phyloP scores from a whole-genome alignment of 1,140 invertebrate species.

The Bathynomus jamesi region DNA sequence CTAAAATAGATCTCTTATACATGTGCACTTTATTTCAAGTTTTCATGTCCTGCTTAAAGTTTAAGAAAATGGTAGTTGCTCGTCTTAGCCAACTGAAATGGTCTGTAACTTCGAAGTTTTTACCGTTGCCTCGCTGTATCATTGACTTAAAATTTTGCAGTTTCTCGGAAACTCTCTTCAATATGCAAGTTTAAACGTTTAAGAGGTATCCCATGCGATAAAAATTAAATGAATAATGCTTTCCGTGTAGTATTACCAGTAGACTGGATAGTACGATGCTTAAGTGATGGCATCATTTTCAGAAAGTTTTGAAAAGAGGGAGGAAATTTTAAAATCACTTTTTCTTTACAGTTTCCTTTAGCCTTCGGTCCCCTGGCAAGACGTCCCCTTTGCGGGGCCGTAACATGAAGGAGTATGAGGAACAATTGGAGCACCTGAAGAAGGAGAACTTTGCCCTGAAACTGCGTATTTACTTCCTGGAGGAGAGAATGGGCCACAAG shows the following conservation, averaged over 20 bases:
- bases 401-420: conserved; percentile 83
- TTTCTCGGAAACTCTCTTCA: too few relatives aligned
- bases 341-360: not conserved
- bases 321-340: not conserved
- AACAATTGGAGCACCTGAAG: conserved; percentile 66
- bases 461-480: conserved; percentile 78
- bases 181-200: not conserved
- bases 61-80: too few relatives aligned
- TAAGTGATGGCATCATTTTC: not conserved
- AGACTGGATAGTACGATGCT: too few relatives aligned
- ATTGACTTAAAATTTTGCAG: too few relatives aligned
- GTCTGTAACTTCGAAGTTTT: too few relatives aligned
- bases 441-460: conserved; percentile 91
- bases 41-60: too few relatives aligned
- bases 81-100: too few relatives aligned
- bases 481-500: conserved; percentile 64
- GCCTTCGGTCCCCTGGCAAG: not conserved
- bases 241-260: not conserved
- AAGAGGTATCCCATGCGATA: not conserved
- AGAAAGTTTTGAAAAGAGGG: not conserved
- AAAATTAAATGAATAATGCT: not conserved
- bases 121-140: too few relatives aligned
- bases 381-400: conserved; percentile 43
- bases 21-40: too few relatives aligned
- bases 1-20: too few relatives aligned